Base-by-base conservation (phyloP, 2,888 invertebrate genomes). In the Dynastes grantii region DNA sequence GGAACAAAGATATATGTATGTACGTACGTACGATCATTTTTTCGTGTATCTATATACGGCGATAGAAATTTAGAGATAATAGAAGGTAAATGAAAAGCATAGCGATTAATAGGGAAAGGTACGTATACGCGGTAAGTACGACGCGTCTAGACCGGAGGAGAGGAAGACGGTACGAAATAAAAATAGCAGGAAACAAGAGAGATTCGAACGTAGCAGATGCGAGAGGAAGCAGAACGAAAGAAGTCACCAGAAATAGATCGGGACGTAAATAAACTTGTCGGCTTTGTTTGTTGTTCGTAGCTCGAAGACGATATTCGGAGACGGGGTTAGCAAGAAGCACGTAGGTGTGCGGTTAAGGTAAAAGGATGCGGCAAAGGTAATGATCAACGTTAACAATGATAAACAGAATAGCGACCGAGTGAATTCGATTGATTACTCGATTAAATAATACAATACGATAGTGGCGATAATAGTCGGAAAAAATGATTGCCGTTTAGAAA, bases 181-280 rank as follows among this genome's bases (percentile, higher is more conserved):
- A 68, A 68, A 68, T 68, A 68, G 68, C 68, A 49, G 37, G 16
- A 64, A 64, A 29, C 40, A 37, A 45, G 65, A 67, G 45, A 58
- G 55, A 22, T 16, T 58, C 55, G 55, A 58, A 49, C 13, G 27
- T 27, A 49, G 63, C 13, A 32, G 63, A 27, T 22, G 73, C 58
- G 58, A 29, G 68, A 27, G 40, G 68, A 68, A 51, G 49, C 49
- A 49, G 73, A 75, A 61, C 61, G 61, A 61, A 75, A 75, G 61
- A 61, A 75, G 45, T 61, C 2, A 22, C 55, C 73, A 75, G 49
- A 75, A 75, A 75, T 75, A 75, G 73, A 75, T 22, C 49, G 73
- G 16, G 73, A 61, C 40, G 27, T 75, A 75, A 75, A 75, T 75
- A 75, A 61, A 75, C 61, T 61, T 61, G 61, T 75, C 73, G 40